These are phyloP conservation scores for Stenopsyche tienmushanensis DNA, from an alignment of 1,140 invertebrate genomes.

Conservation along the genomic window DNA sequence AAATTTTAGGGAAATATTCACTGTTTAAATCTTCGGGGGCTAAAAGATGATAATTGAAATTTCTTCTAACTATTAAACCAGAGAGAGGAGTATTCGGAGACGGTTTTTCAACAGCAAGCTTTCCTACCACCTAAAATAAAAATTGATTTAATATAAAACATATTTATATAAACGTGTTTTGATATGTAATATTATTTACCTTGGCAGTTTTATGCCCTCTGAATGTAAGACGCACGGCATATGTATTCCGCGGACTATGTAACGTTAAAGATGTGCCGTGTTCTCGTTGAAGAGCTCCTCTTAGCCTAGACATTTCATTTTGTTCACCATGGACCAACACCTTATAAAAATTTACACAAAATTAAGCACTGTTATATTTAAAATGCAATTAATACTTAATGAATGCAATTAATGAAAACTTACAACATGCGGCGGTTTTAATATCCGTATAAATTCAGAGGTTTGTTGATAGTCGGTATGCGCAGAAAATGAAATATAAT, in stretches of 20 bases:
- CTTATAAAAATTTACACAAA: conserved; percentile 47
- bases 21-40: conserved; percentile 87
- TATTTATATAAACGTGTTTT: neutral
- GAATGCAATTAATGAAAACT: conserved; percentile 43
- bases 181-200: conserved; percentile 54
- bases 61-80: conserved; percentile 94
- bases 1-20: conserved; percentile 55
- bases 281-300: conserved; percentile 90
- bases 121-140: conserved; percentile 75
- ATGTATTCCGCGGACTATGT: conserved; percentile 95
- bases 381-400: neutral
- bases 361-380: neutral
- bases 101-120: conserved; percentile 80
- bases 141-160: neutral
- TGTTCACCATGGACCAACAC: conserved; percentile 97
- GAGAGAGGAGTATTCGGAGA: conserved; percentile 78
- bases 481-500: conserved; percentile 99
- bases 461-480: conserved; percentile 99
- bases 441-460: conserved; percentile 90
- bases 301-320: conserved; percentile 97
- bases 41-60: conserved; percentile 97
- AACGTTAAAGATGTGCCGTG: conserved; percentile 91
- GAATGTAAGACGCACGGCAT: conserved; percentile 90
- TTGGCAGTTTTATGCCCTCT: conserved; percentile 97
- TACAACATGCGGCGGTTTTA: conserved; percentile 95